These are phyloP conservation scores for Sycophaga agraensis DNA, from an alignment of 1,140 invertebrate species.

Conservation along the genomic window DNA sequence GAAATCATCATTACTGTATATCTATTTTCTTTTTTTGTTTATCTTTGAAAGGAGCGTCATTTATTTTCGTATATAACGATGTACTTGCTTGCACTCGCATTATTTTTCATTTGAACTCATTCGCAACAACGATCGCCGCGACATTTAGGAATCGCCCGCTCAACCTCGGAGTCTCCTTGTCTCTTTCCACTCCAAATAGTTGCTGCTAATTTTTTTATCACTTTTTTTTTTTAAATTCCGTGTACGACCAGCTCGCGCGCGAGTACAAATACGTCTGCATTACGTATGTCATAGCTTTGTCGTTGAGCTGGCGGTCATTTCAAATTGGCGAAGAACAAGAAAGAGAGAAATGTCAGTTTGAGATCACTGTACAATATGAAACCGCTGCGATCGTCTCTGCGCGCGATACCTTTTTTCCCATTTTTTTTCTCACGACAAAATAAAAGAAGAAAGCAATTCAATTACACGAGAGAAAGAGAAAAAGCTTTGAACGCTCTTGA, in stretches of 20 bases:
- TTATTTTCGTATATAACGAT: constrained; percentile 27
- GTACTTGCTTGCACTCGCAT: constrained; percentile 49
- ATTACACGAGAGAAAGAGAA: constrained; percentile 17
- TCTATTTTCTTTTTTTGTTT: constrained; percentile 36
- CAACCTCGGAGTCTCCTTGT: constrained; percentile 12
- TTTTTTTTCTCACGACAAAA: too few relatives aligned
- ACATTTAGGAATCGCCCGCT: constrained; percentile 20
- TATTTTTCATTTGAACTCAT: constrained; percentile 43
- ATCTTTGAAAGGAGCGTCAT: constrained; percentile 32
- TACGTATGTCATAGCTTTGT: constrained; percentile 26
- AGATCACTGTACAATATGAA: constrained; percentile 54
- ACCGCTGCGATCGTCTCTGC: constrained; percentile 39
- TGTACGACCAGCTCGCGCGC: too few relatives aligned
- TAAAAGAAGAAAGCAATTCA: too few relatives aligned
- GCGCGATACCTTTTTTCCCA: constrained; percentile 5
- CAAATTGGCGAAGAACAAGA: constrained; percentile 45
- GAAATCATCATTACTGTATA: constrained; percentile 53
- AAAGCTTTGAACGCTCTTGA: constrained; percentile 13
- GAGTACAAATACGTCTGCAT: constrained; percentile 20
- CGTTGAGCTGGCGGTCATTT: constrained; percentile 37
- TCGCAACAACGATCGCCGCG: constrained; percentile 19
- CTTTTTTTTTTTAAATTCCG: neutral
- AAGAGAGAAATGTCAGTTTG: constrained; percentile 48
- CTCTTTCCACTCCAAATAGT: constrained; percentile 15
- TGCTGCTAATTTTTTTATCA: neutral